Evolutionary conservation across 2,797 vertebrate genomes (phyloP), one percentile per base, ranked within the genome.

Genomic region (Scomberomorus guttatus): DNA sequence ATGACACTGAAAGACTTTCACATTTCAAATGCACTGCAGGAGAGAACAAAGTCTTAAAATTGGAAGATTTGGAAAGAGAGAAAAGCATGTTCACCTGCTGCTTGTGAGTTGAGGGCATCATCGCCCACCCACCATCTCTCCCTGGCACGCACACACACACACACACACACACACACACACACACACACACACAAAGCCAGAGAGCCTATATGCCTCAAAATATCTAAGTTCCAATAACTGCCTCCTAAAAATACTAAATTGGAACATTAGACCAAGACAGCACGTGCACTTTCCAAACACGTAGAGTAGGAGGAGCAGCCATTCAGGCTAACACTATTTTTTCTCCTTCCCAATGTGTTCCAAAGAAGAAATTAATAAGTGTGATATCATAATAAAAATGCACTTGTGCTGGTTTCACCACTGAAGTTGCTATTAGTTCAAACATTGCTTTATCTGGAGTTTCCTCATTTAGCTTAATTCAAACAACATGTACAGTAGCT

Each of bases 321-420:
- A 14, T 32, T 48, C 22, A 39, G 37, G 12, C 11, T 39, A 11
- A 39, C 37, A 39, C 37, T 34, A 34, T 34, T 39, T 39, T 39
- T 39, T 13, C 37, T 39, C 13, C 37, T 39, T 39, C 37, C 46
- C 20, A 22, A n/a, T 50, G n/a, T 51, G 37, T 44, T 67, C 15
- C 34, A 67, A 42, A 54, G 24, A 24, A 7, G 27, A 59, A 18
- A 42, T 62, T 4, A 60, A 51, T 46, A 37, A 50, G 34, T 20
- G 42, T 66, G 42, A 7, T 24, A 6, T 27, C 12, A 39, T 50
- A 9, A 15, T 4, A 37, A 66, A 58, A 37, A 75, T 37, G 10
- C 22, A 51, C 11, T 37, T 70, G 65, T 55, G 34, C 68, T 65
- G 57, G 14, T 60, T 42, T 25, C 65, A 48, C 51, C 44, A 56